Base-by-base conservation (phyloP, 2,797 vertebrate genomes). In the Melanotaenia trifasciata region DNA sequence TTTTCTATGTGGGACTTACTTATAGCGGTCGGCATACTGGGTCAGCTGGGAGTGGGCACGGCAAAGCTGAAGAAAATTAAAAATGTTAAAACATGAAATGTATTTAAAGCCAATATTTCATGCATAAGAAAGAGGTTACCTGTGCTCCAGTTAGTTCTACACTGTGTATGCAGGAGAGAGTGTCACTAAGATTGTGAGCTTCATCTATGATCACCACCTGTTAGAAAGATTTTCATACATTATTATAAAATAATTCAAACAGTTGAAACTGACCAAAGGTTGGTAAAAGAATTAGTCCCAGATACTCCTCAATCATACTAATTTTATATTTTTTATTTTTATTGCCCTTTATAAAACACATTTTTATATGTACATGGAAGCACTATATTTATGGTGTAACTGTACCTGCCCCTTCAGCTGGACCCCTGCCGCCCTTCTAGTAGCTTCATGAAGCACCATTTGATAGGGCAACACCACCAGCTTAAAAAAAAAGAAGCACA, bases 391-490 rank as follows among this genome's bases (percentile, higher is more conserved):
- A 30, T 33, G 13, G 36, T 32, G 5, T 54, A 45, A 36, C 59
- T 40, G 13, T 10, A 99, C 95, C 91, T 99, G 98, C 74, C 95
- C 96, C 90, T 97, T 97, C 59, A 99, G 94, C 83, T 94, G 96
- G 91, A 99, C 92, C 12, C 98, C 98, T 0, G 97, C 95, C 0
- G 97, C 96, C 0, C 36, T 95, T 58, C 98, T 95, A 16, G 98
- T 98, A 14, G 95, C 95, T 20, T 96, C 96, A 16, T 99, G 98
- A 67, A 99, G 94, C 70, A 99, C 87, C 81, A 96, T 97, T 86
- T 99, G 98, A 92, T 99, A 99, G 4, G 98, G 98, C 87, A 99
- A 91, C 86, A 99, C 97, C 90, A 99, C 98, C 88, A 99, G 84
- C 98, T 99, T 33, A 18, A 47, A 73, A 43, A 80, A 53, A 56